A percentile compares a stretch with the other conserved stretches of the same genome.
Conservation (phyloP, 35 echinoderm and acorn worm species). For the Strongylocentrotus purpuratus region DNA sequence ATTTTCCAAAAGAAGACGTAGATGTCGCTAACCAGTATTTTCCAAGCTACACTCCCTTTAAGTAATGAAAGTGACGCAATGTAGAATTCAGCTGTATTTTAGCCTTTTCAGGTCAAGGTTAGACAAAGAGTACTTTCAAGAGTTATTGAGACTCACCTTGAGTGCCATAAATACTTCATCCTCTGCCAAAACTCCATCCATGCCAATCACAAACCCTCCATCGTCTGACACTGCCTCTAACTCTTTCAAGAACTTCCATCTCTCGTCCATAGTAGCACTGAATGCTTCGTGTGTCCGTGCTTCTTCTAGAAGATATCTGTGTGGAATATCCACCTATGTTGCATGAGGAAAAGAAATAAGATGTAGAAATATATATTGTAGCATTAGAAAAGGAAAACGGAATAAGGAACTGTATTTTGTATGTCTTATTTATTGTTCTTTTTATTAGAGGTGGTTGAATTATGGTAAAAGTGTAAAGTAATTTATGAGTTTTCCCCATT, state of each 20-base stretch:
- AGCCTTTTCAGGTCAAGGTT: too few species aligned
- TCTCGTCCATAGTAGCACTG: slow-evolving; percentile 35
- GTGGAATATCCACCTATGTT: slow-evolving; percentile 77
- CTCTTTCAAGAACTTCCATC: slow-evolving; percentile 64
- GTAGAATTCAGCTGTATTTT: background rate
- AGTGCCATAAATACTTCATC: slow-evolving; percentile 69
- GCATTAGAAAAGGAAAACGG: background rate
- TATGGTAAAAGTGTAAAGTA: too few species aligned
- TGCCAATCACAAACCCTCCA: slow-evolving; percentile 65
- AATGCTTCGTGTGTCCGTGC: background rate
- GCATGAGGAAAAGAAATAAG: background rate
- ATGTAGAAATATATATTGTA: background rate
- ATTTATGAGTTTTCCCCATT: too few species aligned
- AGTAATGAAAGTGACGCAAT: background rate
- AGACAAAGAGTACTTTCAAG: too few species aligned
- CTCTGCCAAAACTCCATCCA: slow-evolving; percentile 73
- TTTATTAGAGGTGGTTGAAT: too few species aligned
- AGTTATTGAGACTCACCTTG: slow-evolving; percentile 51
- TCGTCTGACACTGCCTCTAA: slow-evolving; percentile 61
- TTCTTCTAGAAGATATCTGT: slow-evolving; percentile 48
- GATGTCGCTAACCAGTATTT: too few species aligned
- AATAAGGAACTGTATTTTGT: too few species aligned
- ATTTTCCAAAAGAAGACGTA: too few species aligned
- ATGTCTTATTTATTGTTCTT: too few species aligned
- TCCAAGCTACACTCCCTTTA: too few species aligned